A percentile compares a stretch with the other conserved stretches of the same genome.
phyloP scores from a whole-genome alignment of 1,140 invertebrate species.

The Charaxes varanes region DNA sequence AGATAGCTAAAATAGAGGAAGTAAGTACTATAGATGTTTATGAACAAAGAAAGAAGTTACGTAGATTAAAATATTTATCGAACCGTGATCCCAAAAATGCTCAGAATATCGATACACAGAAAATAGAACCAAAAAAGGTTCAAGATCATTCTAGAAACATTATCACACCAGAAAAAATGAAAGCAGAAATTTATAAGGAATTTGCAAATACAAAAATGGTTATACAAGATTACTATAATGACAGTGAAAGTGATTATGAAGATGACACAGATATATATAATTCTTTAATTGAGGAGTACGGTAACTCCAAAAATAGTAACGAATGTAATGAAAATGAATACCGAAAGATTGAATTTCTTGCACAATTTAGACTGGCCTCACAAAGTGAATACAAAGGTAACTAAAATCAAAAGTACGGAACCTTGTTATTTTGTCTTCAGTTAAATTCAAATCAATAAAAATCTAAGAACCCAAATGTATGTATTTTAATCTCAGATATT shows the following conservation, averaged over 20 bases:
- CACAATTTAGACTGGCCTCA: slow-evolving; percentile 50
- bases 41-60: slow-evolving; percentile 50
- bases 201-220: slow-evolving; percentile 38
- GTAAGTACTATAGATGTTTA: slow-evolving; percentile 62
- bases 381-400: slow-evolving; percentile 50
- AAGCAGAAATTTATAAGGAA: slow-evolving; percentile 56
- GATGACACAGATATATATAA: slow-evolving; percentile 47
- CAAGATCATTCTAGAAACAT: slow-evolving; percentile 37
- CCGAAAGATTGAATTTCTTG: slow-evolving; percentile 53
- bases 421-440: not conserved
- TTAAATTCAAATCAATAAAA: not conserved
- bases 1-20: slow-evolving; percentile 42
- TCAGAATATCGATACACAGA: slow-evolving; percentile 22
- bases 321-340: slow-evolving; percentile 20
- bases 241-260: slow-evolving; percentile 61
- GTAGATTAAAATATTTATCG: slow-evolving; percentile 46
- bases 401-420: not conserved
- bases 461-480: no score
- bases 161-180: slow-evolving; percentile 63
- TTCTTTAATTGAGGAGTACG: slow-evolving; percentile 45
- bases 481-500: no score
- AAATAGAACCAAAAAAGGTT: slow-evolving; percentile 36
- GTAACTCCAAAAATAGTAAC: slow-evolving; percentile 2
- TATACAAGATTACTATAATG: slow-evolving; percentile 30
- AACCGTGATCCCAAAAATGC: slow-evolving; percentile 36